Conservation (phyloP, 2,888 invertebrate species). For the Drosophila helvetica region DNA sequence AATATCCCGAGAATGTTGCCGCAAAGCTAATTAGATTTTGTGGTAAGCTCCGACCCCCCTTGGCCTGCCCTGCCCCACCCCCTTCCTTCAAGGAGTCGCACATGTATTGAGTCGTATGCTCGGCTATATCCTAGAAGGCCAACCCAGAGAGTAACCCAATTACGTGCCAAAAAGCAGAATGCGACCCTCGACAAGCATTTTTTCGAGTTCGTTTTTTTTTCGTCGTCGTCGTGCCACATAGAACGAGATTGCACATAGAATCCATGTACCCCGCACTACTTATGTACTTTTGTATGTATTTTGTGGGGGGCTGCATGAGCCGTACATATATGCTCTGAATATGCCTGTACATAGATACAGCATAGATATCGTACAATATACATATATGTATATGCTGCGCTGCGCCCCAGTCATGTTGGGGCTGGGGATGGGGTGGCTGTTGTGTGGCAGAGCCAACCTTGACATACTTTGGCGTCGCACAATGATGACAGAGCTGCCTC, state of each 20-base stretch:
- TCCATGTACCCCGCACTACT: slow-evolving; percentile 13
- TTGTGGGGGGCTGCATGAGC: slow-evolving; percentile 22
- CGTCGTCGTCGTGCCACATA: slow-evolving; percentile 43
- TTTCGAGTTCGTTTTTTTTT: slow-evolving; percentile 48
- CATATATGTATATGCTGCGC: slow-evolving; percentile 30
- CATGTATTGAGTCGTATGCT: slow-evolving; percentile 5
- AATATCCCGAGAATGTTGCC: not conserved
- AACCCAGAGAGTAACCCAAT: slow-evolving; percentile 65
- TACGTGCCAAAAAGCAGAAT: slow-evolving; percentile 75
- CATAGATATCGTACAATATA: slow-evolving; percentile 25
- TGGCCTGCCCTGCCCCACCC: not conserved
- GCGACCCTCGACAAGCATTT: slow-evolving; percentile 74
- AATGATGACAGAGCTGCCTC: slow-evolving; percentile 12
- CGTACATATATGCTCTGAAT: slow-evolving; percentile 45
- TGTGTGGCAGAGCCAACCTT: slow-evolving; percentile 55
- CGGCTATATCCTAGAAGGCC: slow-evolving; percentile 52
- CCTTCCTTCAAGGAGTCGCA: not conserved
- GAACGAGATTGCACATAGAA: slow-evolving; percentile 60
- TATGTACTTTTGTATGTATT: not conserved
- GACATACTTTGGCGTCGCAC: slow-evolving; percentile 58
- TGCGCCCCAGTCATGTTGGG: slow-evolving; percentile 36
- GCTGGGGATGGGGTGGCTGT: slow-evolving; percentile 13
- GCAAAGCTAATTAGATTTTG: slow-evolving; percentile 22
- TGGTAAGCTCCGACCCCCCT: slow-evolving; percentile 11
- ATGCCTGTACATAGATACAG: slow-evolving; percentile 13